Base-by-base conservation (phyloP, 2,797 vertebrate genomes). In the Champsocephalus esox region DNA sequence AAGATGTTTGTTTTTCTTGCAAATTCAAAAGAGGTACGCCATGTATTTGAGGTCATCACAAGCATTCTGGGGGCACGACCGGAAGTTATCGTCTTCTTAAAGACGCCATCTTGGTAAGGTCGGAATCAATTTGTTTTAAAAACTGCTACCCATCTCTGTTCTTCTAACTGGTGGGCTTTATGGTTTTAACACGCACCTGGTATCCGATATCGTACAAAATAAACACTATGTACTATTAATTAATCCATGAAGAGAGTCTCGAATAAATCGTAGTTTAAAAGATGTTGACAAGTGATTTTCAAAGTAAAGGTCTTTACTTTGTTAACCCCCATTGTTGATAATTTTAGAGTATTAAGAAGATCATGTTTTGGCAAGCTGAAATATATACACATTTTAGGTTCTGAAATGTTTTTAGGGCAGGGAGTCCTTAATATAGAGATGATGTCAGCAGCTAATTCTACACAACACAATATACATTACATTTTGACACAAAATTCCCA, bases 81-180 rank as follows among this genome's bases (percentile, higher is more conserved):
- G 90, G 92, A 94, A 88, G 74, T 81, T 4, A 14, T 6, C 12
- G 50, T 13, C 59, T 0, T 16, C 19, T 16, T 9, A n/a, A 28
- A 57, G 54, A 71, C 78, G 80, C 89, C 92, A 93, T 93, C 21
- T 92, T 91, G 5, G 12, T 76, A 51, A 89, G 87, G 92, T 91
- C 86, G 56, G 4, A 6, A 3, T 45, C 11, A 3, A 9, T 28
- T 4, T 28, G 1, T 28, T 28, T 28, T 28, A 8, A 1, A 7
- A 13, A 0, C 11, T 12, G 2, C 34, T 38, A 38, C 34, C 34
- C 34, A 38, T 46, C n/a, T 48, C 2, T 38, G 34, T 38, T 38
- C 34, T 38, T 68, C 17, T 1, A 24, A 9, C 0, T 24, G 10
- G 2, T 43, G 9, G 21, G 28, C 60, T 61, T 19, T 19, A n/a